Percentiles rank a stretch among this genome's conserved stretches.
Evolutionary conservation across 2,888 invertebrate genomes (phyloP).

Genomic region (Charanyca ferruginea): DNA sequence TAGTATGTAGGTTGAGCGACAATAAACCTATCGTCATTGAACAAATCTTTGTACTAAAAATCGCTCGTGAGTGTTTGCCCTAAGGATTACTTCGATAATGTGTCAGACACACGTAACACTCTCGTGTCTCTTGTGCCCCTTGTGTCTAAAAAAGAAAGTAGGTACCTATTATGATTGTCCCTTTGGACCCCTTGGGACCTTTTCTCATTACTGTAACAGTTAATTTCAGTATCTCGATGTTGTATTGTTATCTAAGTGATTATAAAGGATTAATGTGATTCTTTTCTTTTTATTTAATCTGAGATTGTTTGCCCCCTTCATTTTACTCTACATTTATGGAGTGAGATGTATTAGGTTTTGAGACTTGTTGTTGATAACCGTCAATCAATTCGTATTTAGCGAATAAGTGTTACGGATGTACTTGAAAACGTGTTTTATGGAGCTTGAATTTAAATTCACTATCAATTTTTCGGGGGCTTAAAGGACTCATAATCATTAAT

Average conservation of each 20-base stretch:
- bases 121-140: constrained; percentile 1
- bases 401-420: background rate
- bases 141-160: constrained; percentile 10
- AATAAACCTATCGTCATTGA: background rate
- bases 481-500: too few relatives aligned
- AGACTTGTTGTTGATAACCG: too few relatives aligned
- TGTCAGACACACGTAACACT: constrained; percentile 34
- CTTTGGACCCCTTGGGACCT: constrained; percentile 1
- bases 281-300: background rate
- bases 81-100: constrained; percentile 23
- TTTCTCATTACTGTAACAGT: constrained; percentile 29
- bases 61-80: background rate
- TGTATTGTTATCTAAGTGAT: constrained; percentile 22
- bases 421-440: too few relatives aligned
- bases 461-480: too few relatives aligned
- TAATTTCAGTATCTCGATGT: constrained; percentile 25
- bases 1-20: constrained; percentile 10
- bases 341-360: background rate
- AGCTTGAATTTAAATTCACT: too few relatives aligned
- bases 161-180: constrained; percentile 21
- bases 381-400: too few relatives aligned
- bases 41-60: constrained; percentile 11
- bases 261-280: constrained; percentile 13
- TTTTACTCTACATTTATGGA: background rate
- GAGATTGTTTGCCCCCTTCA: background rate